These are phyloP conservation scores for Epizoanthus scotinus DNA, from an alignment of 92 coral and sea anemone species.

Conservation along the genomic window DNA sequence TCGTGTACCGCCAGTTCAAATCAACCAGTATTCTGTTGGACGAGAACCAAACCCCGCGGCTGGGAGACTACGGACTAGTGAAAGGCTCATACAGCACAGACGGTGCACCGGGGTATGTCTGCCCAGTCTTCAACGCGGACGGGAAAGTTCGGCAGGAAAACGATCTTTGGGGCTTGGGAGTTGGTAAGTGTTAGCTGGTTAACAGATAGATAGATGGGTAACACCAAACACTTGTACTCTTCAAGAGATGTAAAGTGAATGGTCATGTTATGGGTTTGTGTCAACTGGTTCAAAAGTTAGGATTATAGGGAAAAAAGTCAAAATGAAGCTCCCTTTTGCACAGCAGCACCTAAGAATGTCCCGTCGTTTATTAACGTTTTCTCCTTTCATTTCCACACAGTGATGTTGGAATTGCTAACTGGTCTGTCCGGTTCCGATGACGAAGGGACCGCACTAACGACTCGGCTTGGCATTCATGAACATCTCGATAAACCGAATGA, in stretches of 20 bases:
- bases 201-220: background rate
- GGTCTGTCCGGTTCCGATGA: constrained; percentile 27
- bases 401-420: constrained; percentile 35
- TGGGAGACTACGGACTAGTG: constrained; percentile 41
- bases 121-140: constrained; percentile 23
- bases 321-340: too few species aligned
- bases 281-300: too few species aligned
- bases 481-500: constrained; percentile 28
- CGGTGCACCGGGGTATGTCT: constrained; percentile 20
- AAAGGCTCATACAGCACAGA: constrained; percentile 17
- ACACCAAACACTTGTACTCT: too few species aligned
- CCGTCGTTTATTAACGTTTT: too few species aligned
- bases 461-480: constrained; percentile 32
- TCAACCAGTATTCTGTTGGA: constrained; percentile 31
- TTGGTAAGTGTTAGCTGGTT: constrained; percentile 13
- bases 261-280: too few species aligned
- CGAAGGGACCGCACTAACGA: constrained; percentile 11
- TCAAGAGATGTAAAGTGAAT: too few species aligned
- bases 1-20: constrained; percentile 34
- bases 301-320: too few species aligned
- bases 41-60: constrained; percentile 27
- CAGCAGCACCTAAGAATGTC: too few species aligned
- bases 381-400: background rate
- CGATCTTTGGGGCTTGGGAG: constrained; percentile 40
- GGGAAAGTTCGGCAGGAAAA: constrained; percentile 28